Evolutionary conservation across 2,888 invertebrate genomes (phyloP), one percentile per base, ranked within the genome.

Genomic region (Hymenopus coronatus): DNA sequence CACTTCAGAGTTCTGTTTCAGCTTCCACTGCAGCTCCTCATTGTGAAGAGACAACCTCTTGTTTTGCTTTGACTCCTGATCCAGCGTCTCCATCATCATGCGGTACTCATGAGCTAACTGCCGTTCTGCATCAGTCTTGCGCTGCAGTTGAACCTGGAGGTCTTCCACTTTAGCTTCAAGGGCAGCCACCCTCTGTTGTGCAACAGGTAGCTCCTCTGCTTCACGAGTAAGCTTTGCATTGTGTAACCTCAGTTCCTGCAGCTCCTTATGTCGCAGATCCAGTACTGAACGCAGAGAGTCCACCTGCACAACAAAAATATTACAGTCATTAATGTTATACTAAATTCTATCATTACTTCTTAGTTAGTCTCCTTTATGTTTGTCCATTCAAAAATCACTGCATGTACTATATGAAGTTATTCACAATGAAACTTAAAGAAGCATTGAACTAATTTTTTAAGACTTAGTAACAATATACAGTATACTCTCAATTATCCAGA

Each of bases 121-220:
- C 91, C 97, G 96, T 93, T 98, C 98, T 90, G 95, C 94, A 91
- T 96, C 95, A 33, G 94, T 94, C 93, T 96, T 96, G 91, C 94
- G 95, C 92, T 95, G 96, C 92, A 96, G 94, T 93, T 96, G 97
- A 91, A 95, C 96, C 93, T 96, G 96, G 89, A 98, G 94, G 93
- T 99, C 98, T 93, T 98, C 98, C 88, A 97, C 96, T 90, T 97
- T 96, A 90, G 98, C 97, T 88, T 97, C 96, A 70, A 98, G 94
- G 0, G 96, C 94, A 30, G 96, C 96, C n/a, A 97, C 95, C 91
- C 96, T 96, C 81, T 97, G 96, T 92, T 96, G 95, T 0, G 96
- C 95, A 0, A 95, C 94, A 28, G 96, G 95, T 90, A 98, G 95
- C 89, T 96, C 95, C 91, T 97, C 97, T 25, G 96, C 96, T 92